Evolutionary conservation across 2,888 invertebrate species (phyloP).

Genomic region (Catocala nupta): DNA sequence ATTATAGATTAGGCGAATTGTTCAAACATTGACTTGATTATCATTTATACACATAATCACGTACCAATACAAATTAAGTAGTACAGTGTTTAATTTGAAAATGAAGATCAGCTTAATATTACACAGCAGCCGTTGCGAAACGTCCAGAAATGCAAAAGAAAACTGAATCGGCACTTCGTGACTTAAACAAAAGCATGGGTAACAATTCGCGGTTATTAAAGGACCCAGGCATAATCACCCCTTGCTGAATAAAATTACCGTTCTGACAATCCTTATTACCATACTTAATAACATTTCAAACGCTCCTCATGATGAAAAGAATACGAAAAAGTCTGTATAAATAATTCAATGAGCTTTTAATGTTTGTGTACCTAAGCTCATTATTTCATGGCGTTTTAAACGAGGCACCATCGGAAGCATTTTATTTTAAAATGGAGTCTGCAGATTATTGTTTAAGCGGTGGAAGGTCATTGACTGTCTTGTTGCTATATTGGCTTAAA

Average conservation of each 20-base stretch:
- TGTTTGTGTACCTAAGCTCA: constrained; percentile 20
- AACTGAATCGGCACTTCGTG: constrained; percentile 42
- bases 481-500: too few species aligned
- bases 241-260: constrained; percentile 63
- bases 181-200: constrained; percentile 45
- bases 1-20: too few species aligned
- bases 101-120: constrained; percentile 4
- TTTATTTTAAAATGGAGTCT: neutral
- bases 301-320: constrained; percentile 40
- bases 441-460: neutral
- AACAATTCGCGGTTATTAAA: constrained; percentile 53
- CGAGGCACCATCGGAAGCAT: neutral
- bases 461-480: too few species aligned
- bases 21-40: too few species aligned
- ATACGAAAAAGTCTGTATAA: constrained; percentile 36
- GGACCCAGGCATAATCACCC: constrained; percentile 48
- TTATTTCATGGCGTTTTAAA: constrained; percentile 20
- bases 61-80: too few species aligned
- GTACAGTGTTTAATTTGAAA: neutral
- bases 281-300: constrained; percentile 52
- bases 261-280: constrained; percentile 60
- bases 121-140: constrained; percentile 6
- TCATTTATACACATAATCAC: too few species aligned
- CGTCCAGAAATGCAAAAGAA: constrained; percentile 21
- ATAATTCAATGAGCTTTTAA: constrained; percentile 44